Percentiles rank a stretch among this genome's conserved stretches.
Evolutionary conservation across 2,888 invertebrate genomes (phyloP).

Genomic region (Zootermopsis nevadensis): DNA sequence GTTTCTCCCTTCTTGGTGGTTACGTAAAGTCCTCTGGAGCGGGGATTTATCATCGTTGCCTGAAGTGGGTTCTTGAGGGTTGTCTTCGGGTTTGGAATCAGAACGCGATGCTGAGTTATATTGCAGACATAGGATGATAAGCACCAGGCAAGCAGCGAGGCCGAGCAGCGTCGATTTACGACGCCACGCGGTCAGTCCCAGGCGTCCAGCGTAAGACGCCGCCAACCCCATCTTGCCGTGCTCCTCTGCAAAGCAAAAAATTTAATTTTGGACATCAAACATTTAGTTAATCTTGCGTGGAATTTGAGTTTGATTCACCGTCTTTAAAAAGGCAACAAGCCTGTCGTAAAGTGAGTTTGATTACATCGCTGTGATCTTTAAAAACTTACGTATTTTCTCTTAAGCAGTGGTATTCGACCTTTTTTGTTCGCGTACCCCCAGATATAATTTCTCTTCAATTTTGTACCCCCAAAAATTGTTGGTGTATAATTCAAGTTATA

Average conservation of each 20-base stretch:
- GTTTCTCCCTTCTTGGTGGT: constrained; percentile 29
- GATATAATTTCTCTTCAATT: no score
- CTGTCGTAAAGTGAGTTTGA: no score
- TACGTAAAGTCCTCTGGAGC: constrained; percentile 42
- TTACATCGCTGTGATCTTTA: no score
- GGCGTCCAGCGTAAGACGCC: constrained; percentile 60
- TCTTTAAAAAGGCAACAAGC: no score
- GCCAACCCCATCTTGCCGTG: constrained; percentile 53
- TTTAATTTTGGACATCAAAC: no score
- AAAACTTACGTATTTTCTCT: no score
- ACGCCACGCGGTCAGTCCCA: constrained; percentile 65
- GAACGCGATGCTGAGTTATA: constrained; percentile 58
- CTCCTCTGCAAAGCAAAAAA: constrained; percentile 26
- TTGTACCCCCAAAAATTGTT: no score
- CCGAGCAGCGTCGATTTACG: constrained; percentile 65
- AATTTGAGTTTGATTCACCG: no score
- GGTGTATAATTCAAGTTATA: no score
- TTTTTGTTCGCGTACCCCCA: no score
- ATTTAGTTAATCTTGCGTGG: no score
- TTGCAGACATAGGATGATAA: constrained; percentile 65
- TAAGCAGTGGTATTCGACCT: no score
- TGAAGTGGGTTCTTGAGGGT: background rate
- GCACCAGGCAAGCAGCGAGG: constrained; percentile 60
- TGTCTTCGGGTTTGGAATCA: background rate
- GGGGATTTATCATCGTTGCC: constrained; percentile 36